Percentiles rank a stretch among this genome's conserved stretches.
phyloP scores from a whole-genome alignment of 35 echinoderm and acorn worm genomes.

The Antedon bifida region DNA sequence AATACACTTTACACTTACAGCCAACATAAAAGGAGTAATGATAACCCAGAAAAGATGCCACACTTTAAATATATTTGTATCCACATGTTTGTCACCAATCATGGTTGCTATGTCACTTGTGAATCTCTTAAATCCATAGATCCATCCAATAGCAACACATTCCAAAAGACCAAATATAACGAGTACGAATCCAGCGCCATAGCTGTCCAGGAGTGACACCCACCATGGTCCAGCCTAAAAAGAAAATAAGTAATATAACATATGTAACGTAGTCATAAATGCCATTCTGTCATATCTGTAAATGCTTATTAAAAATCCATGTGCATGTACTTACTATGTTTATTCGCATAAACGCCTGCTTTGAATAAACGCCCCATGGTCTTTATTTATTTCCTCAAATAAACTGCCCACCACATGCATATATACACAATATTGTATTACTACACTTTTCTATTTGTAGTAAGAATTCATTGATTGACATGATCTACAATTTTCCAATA shows the following conservation, averaged over 20 bases:
- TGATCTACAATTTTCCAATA: too few relatives aligned
- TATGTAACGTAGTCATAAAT: too few relatives aligned
- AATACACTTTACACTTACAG: background rate
- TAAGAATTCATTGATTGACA: too few relatives aligned
- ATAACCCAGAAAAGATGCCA: background rate
- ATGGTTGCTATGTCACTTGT: slow-evolving; percentile 4
- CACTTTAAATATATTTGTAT: background rate
- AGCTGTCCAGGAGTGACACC: background rate
- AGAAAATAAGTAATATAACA: background rate
- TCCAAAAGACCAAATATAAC: background rate
- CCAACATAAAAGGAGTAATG: background rate
- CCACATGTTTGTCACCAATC: background rate
- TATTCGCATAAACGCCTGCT: too few relatives aligned
- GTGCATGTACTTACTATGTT: too few relatives aligned
- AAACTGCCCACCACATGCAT: too few relatives aligned
- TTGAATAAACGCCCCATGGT: too few relatives aligned
- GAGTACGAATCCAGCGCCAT: background rate
- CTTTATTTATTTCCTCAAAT: too few relatives aligned
- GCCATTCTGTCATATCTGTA: too few relatives aligned
- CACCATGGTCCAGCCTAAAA: background rate
- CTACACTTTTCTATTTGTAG: too few relatives aligned
- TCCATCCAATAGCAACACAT: background rate
- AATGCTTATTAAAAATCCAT: too few relatives aligned
- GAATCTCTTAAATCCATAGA: background rate
- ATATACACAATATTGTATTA: too few relatives aligned